Evolutionary conservation across 1,140 invertebrate genomes (phyloP), one percentile per base, ranked within the genome.

Genomic region (Zophobas atratus): DNA sequence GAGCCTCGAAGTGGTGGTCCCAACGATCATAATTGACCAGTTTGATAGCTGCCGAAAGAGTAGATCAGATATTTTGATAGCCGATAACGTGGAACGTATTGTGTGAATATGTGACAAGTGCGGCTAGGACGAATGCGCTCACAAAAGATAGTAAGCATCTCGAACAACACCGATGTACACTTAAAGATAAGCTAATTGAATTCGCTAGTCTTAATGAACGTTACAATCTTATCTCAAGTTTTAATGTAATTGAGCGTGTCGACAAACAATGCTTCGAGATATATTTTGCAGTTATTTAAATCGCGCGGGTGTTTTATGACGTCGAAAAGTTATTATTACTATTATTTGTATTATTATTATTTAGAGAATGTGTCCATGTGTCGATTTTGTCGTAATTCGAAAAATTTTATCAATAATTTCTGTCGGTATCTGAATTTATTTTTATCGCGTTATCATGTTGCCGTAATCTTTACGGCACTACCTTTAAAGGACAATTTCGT

Each of bases 381-480:
- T 20, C 20, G 20, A 51, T 51, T 51, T 51, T 4, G 49, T 4
- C 6, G 49, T 2, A 51, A 51, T 51, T 20, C 49, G 49, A 51
- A 51, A 51, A 67, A 43, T 67, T 41, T 67, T 67, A 46, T 75
- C 77, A 79, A 79, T 67, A 55, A 79, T 70, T 75, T 79, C 20
- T 34, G 48, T 53, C 49, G 46, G 56, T 43, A 67, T 67, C 56
- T 32, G 49, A 73, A 73, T 73, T 73, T 73, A 53, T 73, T 73
- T 73, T 73, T 73, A 73, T 73, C 49, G 35, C 20, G 71, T 73
- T 73, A 73, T 73, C 71, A 73, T 56, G 55, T 73, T 56, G 71
- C 51, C 48, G 71, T 73, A 73, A 73, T 73, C 71, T 73, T 73
- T 73, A 73, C 39, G 49, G 55, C 71, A 73, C 49, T 73, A 43